These are phyloP conservation scores for Globicephala melas DNA, from an alignment of 2,113 vertebrate genomes.

Conservation along the genomic window DNA sequence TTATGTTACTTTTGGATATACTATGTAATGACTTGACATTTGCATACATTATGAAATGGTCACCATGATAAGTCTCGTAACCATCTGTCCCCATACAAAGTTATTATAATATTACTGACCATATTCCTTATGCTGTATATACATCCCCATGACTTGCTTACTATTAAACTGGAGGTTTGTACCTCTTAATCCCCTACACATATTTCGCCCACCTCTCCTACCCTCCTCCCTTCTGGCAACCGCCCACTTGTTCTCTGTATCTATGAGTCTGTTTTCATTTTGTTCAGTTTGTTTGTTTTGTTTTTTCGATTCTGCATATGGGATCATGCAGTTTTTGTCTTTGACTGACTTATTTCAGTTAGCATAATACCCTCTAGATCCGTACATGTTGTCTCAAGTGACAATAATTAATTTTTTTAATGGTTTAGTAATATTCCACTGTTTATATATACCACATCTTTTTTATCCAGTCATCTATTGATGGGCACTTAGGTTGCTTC, in stretches of 20 bases:
- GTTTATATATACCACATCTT: not conserved
- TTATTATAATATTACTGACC: not conserved
- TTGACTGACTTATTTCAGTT: not conserved
- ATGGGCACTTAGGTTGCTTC: not conserved
- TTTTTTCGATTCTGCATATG: not conserved
- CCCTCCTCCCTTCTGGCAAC: not conserved
- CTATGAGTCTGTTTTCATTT: not conserved
- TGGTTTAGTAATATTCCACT: not conserved
- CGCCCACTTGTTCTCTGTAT: not conserved
- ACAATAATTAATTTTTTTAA: not conserved
- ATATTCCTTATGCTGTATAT: not conserved
- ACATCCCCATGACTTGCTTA: not conserved
- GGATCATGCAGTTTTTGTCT: not conserved
- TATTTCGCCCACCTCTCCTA: not conserved
- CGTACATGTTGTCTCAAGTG: not conserved
- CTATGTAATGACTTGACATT: not conserved
- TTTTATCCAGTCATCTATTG: not conserved
- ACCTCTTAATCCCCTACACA: not conserved
- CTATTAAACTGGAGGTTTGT: not conserved
- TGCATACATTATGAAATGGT: not conserved
- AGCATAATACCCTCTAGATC: not conserved
- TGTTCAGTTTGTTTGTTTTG: not conserved
- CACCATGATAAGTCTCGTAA: not conserved
- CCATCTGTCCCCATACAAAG: not conserved
- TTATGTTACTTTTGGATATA: not conserved